These are phyloP conservation scores for Sternarchorhynchus goeldii DNA, from an alignment of 2,797 vertebrate genomes.

Conservation along the genomic window DNA sequence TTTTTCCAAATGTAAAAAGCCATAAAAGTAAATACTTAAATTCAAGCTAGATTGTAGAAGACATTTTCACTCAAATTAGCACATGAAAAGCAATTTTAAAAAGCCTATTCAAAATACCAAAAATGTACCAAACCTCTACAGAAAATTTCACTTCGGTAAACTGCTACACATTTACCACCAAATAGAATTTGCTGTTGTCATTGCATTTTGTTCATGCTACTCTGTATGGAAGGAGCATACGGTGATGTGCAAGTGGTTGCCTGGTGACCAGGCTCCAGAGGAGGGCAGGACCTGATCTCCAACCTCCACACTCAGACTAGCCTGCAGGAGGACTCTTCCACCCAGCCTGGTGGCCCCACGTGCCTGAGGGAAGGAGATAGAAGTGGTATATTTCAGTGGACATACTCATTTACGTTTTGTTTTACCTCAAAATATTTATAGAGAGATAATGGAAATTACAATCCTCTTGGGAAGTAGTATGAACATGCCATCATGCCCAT, in stretches of 20 bases:
- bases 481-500: neutral
- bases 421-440: neutral
- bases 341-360: conserved; percentile 71
- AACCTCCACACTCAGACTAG: conserved; percentile 53
- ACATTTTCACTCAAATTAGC: conserved; percentile 14
- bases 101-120: conserved; percentile 2
- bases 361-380: conserved; percentile 65
- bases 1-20: no score
- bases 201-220: conserved; percentile 67
- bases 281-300: conserved; percentile 64
- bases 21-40: no score
- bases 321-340: conserved; percentile 61
- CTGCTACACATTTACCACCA: conserved; percentile 10
- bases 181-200: conserved; percentile 29
- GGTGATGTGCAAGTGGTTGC: conserved; percentile 69
- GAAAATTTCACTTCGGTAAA: neutral
- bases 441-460: neutral
- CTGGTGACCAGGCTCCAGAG: conserved; percentile 75
- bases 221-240: conserved; percentile 79
- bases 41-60: conserved; percentile 3
- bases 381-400: neutral
- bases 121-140: neutral
- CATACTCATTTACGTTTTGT: conserved; percentile 3
- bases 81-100: conserved; percentile 25
- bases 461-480: neutral